Conservation (phyloP, 1,140 invertebrate species). For the Apis cerana region DNA sequence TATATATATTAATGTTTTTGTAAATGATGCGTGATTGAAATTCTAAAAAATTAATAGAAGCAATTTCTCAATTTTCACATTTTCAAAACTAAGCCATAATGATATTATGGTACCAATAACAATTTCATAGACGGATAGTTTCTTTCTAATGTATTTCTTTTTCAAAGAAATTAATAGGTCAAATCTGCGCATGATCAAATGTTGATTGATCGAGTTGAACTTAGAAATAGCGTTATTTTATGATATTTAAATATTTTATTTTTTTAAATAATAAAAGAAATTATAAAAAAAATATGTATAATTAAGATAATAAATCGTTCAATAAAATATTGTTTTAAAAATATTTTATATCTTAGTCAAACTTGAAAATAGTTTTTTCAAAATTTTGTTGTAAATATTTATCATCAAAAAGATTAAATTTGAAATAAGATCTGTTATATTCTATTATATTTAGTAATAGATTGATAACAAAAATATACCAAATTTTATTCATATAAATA, state of each 20-base stretch:
- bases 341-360: no score
- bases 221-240: neutral
- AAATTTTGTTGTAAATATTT: no score
- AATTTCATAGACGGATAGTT: neutral
- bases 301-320: no score
- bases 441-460: no score
- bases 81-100: neutral
- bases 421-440: no score
- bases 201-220: slow-evolving; percentile 29
- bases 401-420: no score
- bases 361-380: no score
- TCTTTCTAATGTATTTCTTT: slow-evolving; percentile 7
- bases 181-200: slow-evolving; percentile 4
- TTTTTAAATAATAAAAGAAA: no score
- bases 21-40: neutral
- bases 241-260: neutral
- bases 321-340: no score
- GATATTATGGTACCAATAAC: neutral
- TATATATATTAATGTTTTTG: neutral
- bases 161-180: slow-evolving; percentile 19
- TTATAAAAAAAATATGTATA: no score
- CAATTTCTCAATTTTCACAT: neutral
- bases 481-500: no score
- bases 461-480: no score
- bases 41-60: neutral